A percentile compares a stretch with the other conserved stretches of the same genome.
Conservation (phyloP, 2,888 invertebrate species). For the Rhaphigaster nebulosa region DNA sequence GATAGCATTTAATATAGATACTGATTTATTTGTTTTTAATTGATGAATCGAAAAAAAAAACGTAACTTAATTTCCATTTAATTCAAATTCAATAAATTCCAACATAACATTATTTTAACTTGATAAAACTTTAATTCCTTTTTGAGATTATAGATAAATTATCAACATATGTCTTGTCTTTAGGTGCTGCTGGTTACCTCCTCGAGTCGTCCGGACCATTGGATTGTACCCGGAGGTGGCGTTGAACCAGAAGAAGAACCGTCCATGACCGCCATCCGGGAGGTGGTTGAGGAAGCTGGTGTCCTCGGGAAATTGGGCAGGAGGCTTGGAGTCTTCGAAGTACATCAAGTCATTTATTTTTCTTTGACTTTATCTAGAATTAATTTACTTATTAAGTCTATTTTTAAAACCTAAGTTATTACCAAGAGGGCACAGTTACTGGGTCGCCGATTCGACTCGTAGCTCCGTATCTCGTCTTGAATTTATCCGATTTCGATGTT, state of each 20-base stretch:
- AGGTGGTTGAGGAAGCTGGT: conserved; percentile 96
- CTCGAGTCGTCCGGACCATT: conserved; percentile 89
- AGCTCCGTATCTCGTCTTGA: too few relatives aligned
- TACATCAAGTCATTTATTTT: conserved; percentile 69
- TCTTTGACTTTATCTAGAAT: not conserved
- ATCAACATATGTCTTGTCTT: conserved; percentile 64
- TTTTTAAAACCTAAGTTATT: not conserved
- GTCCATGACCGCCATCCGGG: conserved; percentile 90
- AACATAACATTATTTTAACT: too few relatives aligned
- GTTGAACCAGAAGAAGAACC: conserved; percentile 95
- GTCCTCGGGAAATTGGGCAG: conserved; percentile 91
- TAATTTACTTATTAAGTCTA: not conserved
- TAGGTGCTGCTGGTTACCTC: conserved; percentile 95
- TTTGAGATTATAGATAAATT: not conserved
- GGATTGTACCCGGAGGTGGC: conserved; percentile 98
- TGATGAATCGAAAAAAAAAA: too few relatives aligned
- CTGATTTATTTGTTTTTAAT: too few relatives aligned
- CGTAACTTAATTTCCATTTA: too few relatives aligned
- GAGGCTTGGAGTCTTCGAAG: conserved; percentile 95
- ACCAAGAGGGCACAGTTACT: too few relatives aligned
- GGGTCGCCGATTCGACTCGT: too few relatives aligned
- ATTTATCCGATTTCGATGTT: too few relatives aligned
- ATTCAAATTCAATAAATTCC: too few relatives aligned
- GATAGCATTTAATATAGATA: too few relatives aligned
- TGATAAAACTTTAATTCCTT: too few relatives aligned